Conservation (phyloP, 2,113 vertebrate species). For the Rallus limicola region DNA sequence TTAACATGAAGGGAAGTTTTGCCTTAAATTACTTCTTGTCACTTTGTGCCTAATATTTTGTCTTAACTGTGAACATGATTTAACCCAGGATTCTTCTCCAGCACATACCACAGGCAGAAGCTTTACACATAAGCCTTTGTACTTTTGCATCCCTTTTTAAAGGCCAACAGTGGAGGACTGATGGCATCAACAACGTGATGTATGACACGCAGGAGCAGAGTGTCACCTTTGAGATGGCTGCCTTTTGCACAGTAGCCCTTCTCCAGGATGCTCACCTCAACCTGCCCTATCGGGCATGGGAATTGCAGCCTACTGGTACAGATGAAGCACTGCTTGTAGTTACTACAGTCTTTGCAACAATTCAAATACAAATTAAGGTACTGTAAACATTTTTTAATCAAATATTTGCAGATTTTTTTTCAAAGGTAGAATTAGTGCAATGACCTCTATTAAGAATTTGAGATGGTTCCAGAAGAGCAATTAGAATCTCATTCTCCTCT, state of each 20-base stretch:
- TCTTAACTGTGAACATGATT: background rate
- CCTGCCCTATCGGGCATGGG: conserved; percentile 88
- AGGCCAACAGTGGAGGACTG: conserved; percentile 85
- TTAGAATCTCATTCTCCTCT: background rate
- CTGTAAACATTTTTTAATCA: background rate
- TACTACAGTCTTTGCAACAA: conserved; percentile 69
- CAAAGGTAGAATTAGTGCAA: background rate
- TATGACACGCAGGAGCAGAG: conserved; percentile 56
- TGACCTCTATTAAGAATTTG: background rate
- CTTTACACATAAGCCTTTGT: background rate
- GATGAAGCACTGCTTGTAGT: conserved; percentile 76
- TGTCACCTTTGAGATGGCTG: conserved; percentile 79
- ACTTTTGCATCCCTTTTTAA: background rate
- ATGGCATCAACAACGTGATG: conserved; percentile 70
- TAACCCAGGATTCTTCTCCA: background rate
- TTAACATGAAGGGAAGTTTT: background rate
- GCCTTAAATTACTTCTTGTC: background rate
- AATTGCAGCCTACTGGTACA: conserved; percentile 75
- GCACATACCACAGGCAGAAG: background rate
- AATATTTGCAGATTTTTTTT: background rate
- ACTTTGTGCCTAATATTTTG: background rate
- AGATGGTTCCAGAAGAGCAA: background rate
- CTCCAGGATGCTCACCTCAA: conserved; percentile 85
- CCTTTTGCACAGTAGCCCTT: conserved; percentile 80
- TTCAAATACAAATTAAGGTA: conserved; percentile 87